Base-by-base conservation (phyloP, 2,797 vertebrate species). In the Microctenopoma lineatum region DNA sequence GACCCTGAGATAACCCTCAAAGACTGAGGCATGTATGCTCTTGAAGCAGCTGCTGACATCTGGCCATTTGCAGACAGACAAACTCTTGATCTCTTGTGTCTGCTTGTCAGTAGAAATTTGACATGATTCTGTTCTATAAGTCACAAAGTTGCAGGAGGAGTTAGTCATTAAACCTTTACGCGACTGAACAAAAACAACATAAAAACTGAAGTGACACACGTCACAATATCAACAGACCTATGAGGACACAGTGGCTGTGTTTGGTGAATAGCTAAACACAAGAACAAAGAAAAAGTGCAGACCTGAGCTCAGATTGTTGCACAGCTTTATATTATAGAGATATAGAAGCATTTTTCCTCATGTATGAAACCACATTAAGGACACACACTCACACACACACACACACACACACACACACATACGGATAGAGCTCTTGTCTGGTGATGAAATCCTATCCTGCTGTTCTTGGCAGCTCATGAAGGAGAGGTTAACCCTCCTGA, bases 311-410 rank as follows among this genome's bases (percentile, higher is more conserved):
- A 5, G 62, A 50, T 78, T 56, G 80, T 80, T 36, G 46, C 59
- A 65, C 0, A 7, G 26, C 36, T 68, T 81, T 10, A 48, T 59
- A 27, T 63, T 44, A 62, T 47, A 59, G 16, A 70, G 53, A 61
- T 32, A 66, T 36, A 18, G 57, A 44, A 55, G 56, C 52, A 26
- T 75, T 79, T 78, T 70, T 42, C 61, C 69, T 74, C 64, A 46
- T 71, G 66, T 39, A 74, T 74, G 64, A 71, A 80, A 51, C 42
- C 50, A 73, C 66, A 72, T 73, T 80, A 79, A 62, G 50, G 46
- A 5, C 67, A 56, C 66, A 71, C 46, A 15, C 13, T 3, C 4
- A 12, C 13, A 46, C 45, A 47, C 6, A 25, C 3, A 26, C 42
- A 74, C 13, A 46, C 45, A 47, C 6, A 25, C 3, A 26, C 42